These are phyloP conservation scores for Microctenopoma lineatum DNA, from an alignment of 2,797 vertebrate genomes.

Conservation along the genomic window DNA sequence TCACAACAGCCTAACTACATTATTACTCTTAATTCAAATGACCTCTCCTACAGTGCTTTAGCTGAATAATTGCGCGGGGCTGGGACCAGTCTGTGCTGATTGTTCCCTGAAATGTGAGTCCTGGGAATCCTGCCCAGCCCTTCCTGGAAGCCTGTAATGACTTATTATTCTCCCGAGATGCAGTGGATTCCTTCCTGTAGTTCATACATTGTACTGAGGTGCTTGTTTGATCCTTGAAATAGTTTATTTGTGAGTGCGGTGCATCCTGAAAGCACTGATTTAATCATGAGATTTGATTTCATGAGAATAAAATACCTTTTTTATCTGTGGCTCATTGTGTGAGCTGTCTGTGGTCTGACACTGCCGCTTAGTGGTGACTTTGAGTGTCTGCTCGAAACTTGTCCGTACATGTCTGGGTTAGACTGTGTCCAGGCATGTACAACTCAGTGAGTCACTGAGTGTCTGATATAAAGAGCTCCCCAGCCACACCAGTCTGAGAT, in stretches of 20 bases:
- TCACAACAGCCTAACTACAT: background rate
- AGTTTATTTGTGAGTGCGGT: background rate
- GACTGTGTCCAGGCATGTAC: constrained; percentile 80
- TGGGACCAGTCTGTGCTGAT: constrained; percentile 24
- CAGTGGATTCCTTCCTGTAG: constrained; percentile 22
- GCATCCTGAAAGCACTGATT: background rate
- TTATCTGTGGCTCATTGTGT: background rate
- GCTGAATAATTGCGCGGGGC: constrained; percentile 21
- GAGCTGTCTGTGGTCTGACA: background rate
- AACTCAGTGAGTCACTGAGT: constrained; percentile 57
- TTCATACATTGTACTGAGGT: background rate
- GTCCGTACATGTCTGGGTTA: constrained; percentile 71
- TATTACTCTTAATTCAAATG: background rate
- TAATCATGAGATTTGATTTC: background rate
- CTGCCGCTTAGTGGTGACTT: constrained; percentile 47
- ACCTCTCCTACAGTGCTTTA: constrained; percentile 2
- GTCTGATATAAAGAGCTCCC: constrained; percentile 49
- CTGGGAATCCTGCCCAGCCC: constrained; percentile 32
- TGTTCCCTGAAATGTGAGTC: constrained; percentile 32
- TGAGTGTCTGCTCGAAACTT: constrained; percentile 31
- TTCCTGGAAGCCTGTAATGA: constrained; percentile 37
- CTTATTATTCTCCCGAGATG: constrained; percentile 20
- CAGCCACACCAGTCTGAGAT: constrained; percentile 22
- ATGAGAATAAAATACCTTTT: background rate
- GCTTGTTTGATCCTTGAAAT: background rate